Evolutionary conservation across 2,113 vertebrate species (phyloP).

Genomic region (Erythrocebus patas): DNA sequence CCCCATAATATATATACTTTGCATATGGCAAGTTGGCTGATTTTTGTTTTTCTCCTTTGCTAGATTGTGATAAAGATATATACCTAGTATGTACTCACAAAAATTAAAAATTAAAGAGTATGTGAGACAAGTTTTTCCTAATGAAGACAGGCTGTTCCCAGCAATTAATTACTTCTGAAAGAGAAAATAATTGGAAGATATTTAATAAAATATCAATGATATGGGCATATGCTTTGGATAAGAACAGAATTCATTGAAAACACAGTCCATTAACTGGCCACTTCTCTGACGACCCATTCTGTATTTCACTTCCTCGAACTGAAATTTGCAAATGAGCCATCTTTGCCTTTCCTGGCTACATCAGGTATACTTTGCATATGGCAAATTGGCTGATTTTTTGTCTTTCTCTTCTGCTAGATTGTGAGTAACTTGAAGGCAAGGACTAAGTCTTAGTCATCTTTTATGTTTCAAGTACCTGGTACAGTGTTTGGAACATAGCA

Average conservation of each 20-base stretch:
- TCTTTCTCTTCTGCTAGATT: neutral
- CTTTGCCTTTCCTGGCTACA: neutral
- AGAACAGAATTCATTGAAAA: neutral
- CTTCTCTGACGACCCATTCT: neutral
- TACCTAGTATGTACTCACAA: too few relatives aligned
- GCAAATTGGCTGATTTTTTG: neutral
- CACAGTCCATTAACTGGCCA: neutral
- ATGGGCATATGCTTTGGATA: neutral
- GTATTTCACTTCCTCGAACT: neutral
- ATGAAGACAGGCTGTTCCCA: neutral
- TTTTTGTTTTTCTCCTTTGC: neutral
- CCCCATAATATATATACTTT: too few relatives aligned
- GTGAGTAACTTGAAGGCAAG: neutral
- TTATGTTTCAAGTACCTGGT: neutral
- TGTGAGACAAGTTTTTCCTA: conserved; percentile 45
- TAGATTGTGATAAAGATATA: neutral
- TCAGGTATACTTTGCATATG: neutral
- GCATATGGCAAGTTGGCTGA: neutral
- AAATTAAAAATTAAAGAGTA: neutral
- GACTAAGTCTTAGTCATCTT: neutral
- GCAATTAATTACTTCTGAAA: neutral
- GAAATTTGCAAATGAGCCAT: neutral
- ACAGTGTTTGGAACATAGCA: neutral
- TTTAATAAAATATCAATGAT: neutral
- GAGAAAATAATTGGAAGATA: neutral